phyloP scores from a whole-genome alignment of 92 coral and sea anemone species.

The Chrysogorgia sp. region DNA sequence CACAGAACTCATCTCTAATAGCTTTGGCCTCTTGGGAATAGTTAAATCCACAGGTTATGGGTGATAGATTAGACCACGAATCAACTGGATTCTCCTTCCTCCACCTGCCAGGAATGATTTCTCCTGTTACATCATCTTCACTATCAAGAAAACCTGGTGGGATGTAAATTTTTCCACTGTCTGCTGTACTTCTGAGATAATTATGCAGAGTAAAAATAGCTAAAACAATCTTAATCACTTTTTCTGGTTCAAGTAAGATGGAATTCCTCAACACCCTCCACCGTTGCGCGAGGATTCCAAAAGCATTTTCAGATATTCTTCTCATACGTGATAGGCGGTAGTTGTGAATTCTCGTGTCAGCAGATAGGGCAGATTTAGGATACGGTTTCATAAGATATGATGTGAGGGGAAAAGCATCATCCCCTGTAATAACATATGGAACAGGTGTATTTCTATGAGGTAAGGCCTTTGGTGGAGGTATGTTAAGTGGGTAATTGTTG shows the following conservation, averaged over 20 bases:
- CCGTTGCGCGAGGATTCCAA: background rate
- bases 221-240: background rate
- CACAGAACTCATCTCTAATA: too few species aligned
- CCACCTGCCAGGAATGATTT: background rate
- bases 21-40: background rate
- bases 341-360: background rate
- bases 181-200: background rate
- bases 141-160: background rate
- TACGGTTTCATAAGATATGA: too few species aligned
- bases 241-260: background rate
- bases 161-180: constrained; percentile 1
- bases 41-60: background rate
- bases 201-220: background rate
- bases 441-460: background rate
- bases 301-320: background rate
- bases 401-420: too few species aligned
- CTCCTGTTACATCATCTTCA: background rate
- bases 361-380: background rate
- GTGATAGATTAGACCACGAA: background rate
- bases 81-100: background rate
- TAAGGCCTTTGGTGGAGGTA: background rate
- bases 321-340: background rate
- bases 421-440: too few species aligned
- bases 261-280: constrained; percentile 1
- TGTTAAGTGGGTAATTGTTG: background rate